Base-by-base conservation (phyloP, 2,888 invertebrate species). In the Tiliacea citrago region DNA sequence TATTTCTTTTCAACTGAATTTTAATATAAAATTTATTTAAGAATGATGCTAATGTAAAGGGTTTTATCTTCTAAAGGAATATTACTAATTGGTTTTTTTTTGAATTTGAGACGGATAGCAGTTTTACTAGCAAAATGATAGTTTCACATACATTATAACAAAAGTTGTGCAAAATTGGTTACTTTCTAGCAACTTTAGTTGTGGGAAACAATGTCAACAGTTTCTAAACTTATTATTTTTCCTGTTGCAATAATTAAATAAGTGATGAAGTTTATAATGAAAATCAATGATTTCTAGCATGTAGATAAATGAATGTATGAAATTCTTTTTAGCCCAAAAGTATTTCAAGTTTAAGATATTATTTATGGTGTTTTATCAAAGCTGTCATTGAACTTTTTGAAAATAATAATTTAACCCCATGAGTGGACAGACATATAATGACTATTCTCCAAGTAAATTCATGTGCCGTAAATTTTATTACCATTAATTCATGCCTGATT, bases 401-500 rank as follows among this genome's bases (percentile, higher is more conserved):
- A 78, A 61, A n/a, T 35, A 61, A 47, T 47, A 24, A 53, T 10
- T 58, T 13, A 4, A 16, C 7, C 18, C 7, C 2, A 18, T 65
- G 6, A 6, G 12, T 10, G 13, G 10, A 18, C 9, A 47, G 7
- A 18, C 7, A 35, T 10, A 2, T 47, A 1, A 42, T 29, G 29
- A 29, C 1, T 18, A 42, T 1, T 10, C 0, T 49, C 9, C 47
- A 65, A 53, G n/a, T 75, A 83, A 47, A 62, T n/a, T 65, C 9
- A 45, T 57, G 4, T 16, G 6, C n/a, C 68, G 10, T 39, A 13
- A 45, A 21, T 42, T 58, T 57, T 29, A 61, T 45, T 58, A 53
- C 7, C 45, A 47, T 53, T n/a, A n/a, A n/a, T n/a, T 39, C n/a
- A 72, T 62, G 67, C 51, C 16, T 16, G 62, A 69, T n/a, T 78